phyloP scores from a whole-genome alignment of 1,140 invertebrate genomes.

The Campodea augens region DNA sequence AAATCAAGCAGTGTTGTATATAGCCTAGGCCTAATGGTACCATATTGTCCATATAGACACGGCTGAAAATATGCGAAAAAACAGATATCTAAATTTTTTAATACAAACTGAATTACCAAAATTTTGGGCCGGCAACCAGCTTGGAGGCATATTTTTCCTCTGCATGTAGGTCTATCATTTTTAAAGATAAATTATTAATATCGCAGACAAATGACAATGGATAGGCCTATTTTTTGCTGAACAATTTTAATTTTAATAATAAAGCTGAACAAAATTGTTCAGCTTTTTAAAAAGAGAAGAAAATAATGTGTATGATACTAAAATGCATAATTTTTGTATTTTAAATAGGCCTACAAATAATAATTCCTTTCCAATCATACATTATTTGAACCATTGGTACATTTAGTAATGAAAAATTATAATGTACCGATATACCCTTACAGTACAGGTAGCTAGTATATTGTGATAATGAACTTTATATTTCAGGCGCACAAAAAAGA shows the following conservation, averaged over 20 bases:
- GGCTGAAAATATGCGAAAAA: constrained; percentile 22
- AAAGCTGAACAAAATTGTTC: too few relatives aligned
- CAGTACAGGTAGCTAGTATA: constrained; percentile 2
- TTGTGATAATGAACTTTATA: constrained; percentile 8
- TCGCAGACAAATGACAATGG: too few relatives aligned
- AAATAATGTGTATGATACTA: constrained; percentile 10
- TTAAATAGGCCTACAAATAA: background rate
- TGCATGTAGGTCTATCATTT: too few relatives aligned
- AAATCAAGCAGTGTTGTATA: background rate
- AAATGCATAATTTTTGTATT: constrained; percentile 2
- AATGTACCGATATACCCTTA: background rate
- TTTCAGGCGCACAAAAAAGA: constrained; percentile 32
- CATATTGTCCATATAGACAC: background rate
- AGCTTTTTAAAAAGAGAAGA: too few relatives aligned
- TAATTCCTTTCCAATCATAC: constrained; percentile 1
- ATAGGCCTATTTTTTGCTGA: too few relatives aligned
- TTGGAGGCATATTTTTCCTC: too few relatives aligned
- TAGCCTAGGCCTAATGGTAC: background rate
- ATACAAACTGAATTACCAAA: too few relatives aligned
- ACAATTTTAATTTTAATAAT: too few relatives aligned
- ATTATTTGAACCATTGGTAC: background rate
- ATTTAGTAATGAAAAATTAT: background rate
- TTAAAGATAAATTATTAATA: too few relatives aligned
- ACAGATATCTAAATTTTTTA: too few relatives aligned
- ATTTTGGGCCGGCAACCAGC: too few relatives aligned